Evolutionary conservation across 2,113 vertebrate genomes (phyloP).

Genomic region (Xenopus borealis): DNA sequence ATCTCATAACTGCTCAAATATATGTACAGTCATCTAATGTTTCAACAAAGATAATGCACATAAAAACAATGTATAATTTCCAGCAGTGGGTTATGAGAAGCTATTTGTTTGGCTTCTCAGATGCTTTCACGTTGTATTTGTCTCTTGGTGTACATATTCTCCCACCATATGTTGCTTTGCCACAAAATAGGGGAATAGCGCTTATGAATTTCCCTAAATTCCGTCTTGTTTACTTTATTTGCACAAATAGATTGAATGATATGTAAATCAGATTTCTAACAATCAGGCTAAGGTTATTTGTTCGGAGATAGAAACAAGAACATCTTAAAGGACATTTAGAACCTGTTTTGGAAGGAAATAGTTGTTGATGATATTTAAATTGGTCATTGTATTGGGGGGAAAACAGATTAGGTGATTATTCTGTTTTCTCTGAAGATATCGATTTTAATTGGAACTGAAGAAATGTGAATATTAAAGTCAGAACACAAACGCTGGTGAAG

Average conservation of each 20-base stretch:
- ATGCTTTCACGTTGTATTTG: not conserved
- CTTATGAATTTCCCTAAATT: constrained; percentile 19
- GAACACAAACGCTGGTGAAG: too few species aligned
- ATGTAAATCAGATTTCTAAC: constrained; percentile 31
- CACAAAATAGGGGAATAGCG: constrained; percentile 20
- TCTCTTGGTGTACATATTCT: constrained; percentile 8
- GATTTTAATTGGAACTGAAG: too few species aligned
- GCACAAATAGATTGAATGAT: constrained; percentile 23
- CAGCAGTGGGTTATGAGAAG: not conserved
- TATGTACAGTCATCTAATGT: constrained; percentile 38
- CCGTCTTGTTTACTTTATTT: constrained; percentile 1
- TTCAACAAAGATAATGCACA: constrained; percentile 25
- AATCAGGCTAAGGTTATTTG: not conserved
- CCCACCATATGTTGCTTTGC: constrained; percentile 20
- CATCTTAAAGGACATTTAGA: too few species aligned
- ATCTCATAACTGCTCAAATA: constrained; percentile 40
- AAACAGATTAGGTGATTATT: too few species aligned
- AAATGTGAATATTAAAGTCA: too few species aligned
- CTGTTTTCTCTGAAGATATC: too few species aligned
- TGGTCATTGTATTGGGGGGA: too few species aligned
- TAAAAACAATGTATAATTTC: constrained; percentile 24
- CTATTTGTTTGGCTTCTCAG: not conserved
- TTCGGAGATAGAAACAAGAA: too few species aligned
- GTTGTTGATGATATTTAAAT: too few species aligned
- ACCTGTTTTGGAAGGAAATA: too few species aligned